phyloP scores from a whole-genome alignment of 2,113 vertebrate species.

The Carollia perspicillata region DNA sequence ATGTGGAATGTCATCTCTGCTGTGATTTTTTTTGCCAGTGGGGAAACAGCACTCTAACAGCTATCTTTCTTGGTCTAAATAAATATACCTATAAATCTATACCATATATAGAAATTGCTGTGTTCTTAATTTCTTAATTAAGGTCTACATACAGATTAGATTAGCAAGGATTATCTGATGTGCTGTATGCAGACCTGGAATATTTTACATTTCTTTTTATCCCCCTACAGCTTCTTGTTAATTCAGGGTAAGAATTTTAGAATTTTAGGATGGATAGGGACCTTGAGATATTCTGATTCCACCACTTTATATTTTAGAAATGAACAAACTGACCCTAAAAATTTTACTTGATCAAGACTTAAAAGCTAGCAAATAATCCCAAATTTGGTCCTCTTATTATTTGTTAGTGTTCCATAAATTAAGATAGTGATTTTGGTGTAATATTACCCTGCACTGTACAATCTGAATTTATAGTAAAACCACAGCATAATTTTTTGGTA shows the following conservation, averaged over 20 bases:
- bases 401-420: background rate
- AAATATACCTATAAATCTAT: constrained; percentile 1
- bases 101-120: constrained; percentile 50
- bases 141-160: constrained; percentile 53
- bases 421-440: background rate
- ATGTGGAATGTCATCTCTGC: background rate
- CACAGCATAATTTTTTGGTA: background rate
- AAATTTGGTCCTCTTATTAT: background rate
- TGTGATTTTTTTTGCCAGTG: background rate
- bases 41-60: background rate
- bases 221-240: background rate
- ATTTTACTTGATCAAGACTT: constrained; percentile 5
- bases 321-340: background rate
- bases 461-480: background rate
- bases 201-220: background rate
- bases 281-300: background rate
- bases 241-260: background rate
- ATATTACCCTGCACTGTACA: background rate
- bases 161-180: constrained; percentile 58
- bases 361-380: background rate
- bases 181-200: background rate
- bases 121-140: constrained; percentile 44
- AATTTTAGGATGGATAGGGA: background rate
- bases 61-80: background rate
- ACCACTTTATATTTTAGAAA: background rate